Evolutionary conservation across 2,888 invertebrate species (phyloP).

Genomic region (Portevinia maculata): DNA sequence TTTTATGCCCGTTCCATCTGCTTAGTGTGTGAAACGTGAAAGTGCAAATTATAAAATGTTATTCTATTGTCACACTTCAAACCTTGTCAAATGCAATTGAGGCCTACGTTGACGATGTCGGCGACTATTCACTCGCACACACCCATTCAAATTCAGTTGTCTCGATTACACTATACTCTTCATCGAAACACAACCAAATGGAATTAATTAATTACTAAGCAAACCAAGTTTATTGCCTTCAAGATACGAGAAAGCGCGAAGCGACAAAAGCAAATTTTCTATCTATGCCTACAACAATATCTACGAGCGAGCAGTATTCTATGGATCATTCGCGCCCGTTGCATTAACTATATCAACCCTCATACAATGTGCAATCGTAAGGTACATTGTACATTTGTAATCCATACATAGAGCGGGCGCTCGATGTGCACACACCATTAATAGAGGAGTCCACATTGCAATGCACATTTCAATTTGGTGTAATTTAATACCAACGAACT

Average conservation of each 20-base stretch:
- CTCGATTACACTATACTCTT: constrained; percentile 48
- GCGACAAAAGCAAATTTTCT: constrained; percentile 40
- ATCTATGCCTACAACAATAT: background rate
- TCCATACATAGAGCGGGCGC: constrained; percentile 41
- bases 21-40: too few relatives aligned
- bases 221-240: constrained; percentile 70
- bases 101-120: background rate
- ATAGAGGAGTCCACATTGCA: constrained; percentile 51
- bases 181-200: constrained; percentile 54
- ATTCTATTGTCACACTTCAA: constrained; percentile 56
- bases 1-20: background rate
- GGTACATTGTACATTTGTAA: constrained; percentile 54
- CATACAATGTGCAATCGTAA: too few relatives aligned
- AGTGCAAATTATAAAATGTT: constrained; percentile 1
- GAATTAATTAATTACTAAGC: constrained; percentile 69
- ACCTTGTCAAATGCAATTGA: constrained; percentile 22
- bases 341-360: too few relatives aligned
- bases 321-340: constrained; percentile 42
- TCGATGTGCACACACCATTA: constrained; percentile 57
- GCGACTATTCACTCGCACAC: background rate
- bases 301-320: constrained; percentile 12
- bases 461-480: constrained; percentile 68
- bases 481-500: constrained; percentile 72
- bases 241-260: constrained; percentile 44
- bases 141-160: constrained; percentile 1